A percentile compares a stretch with the other conserved stretches of the same genome.
These are phyloP conservation scores for Maniola hyperantus DNA, from an alignment of 2,888 invertebrate genomes.

Conservation along the genomic window DNA sequence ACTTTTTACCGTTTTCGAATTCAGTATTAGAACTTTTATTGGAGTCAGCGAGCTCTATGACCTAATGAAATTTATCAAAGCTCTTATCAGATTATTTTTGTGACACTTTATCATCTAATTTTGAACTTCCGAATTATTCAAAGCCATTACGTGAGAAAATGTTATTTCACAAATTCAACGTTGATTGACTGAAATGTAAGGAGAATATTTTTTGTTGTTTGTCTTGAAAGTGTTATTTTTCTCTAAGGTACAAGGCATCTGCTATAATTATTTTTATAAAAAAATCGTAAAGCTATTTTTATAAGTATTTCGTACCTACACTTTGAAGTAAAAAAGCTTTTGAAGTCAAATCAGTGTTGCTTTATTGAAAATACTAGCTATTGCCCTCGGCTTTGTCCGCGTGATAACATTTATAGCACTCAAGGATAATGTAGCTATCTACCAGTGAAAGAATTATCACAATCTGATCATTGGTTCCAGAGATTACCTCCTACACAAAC, in stretches of 20 bases:
- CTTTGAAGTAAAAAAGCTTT: not conserved
- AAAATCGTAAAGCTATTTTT: too few relatives aligned
- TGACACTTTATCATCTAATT: slow-evolving; percentile 10
- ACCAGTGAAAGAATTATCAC: too few relatives aligned
- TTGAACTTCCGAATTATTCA: slow-evolving; percentile 1
- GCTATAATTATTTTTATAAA: not conserved
- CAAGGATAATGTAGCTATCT: too few relatives aligned
- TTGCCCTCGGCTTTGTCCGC: too few relatives aligned
- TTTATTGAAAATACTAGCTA: too few relatives aligned
- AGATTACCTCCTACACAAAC: too few relatives aligned
- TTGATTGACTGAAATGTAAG: not conserved
- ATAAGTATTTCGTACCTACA: not conserved
- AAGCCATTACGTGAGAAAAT: not conserved
- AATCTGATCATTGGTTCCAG: too few relatives aligned
- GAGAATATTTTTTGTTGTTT: not conserved
- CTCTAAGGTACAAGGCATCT: not conserved
- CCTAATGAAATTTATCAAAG: slow-evolving; percentile 38
- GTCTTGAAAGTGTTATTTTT: not conserved
- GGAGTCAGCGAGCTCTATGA: slow-evolving; percentile 29
- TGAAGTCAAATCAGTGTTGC: not conserved
- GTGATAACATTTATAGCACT: too few relatives aligned
- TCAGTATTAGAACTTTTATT: slow-evolving; percentile 40
- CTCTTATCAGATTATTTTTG: slow-evolving; percentile 4
- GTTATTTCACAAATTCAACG: not conserved
- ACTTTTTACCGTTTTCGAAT: slow-evolving; percentile 34